Conservation (phyloP, 2,888 invertebrate genomes). For the Megastigmus dorsalis region DNA sequence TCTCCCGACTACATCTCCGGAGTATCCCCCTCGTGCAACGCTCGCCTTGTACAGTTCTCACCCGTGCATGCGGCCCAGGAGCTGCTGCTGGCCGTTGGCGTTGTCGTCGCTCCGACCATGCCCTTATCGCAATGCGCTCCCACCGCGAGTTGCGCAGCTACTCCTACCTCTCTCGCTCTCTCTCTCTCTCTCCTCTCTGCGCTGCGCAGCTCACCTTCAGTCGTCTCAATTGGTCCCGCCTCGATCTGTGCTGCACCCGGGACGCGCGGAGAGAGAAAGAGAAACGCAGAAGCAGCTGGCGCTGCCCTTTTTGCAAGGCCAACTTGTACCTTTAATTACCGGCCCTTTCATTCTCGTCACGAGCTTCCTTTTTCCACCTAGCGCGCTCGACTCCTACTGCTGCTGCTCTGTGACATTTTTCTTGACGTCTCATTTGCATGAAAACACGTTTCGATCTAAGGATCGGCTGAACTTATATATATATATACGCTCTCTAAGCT, state of each 20-base stretch:
- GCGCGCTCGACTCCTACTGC: too few species aligned
- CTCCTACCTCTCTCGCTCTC: conserved; percentile 53
- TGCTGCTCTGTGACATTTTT: background rate
- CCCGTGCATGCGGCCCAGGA: too few species aligned
- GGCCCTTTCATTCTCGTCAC: background rate
- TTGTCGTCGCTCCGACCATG: too few species aligned
- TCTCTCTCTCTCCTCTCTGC: conserved; percentile 28
- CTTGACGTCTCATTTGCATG: conserved; percentile 18
- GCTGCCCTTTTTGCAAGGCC: background rate
- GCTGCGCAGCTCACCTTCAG: conserved; percentile 15
- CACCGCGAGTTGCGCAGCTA: conserved; percentile 61
- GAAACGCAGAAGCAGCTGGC: conserved; percentile 1
- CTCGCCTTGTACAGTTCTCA: too few species aligned
- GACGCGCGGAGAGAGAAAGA: conserved; percentile 6
- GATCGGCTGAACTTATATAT: too few species aligned
- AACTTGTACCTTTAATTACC: conserved; percentile 45
- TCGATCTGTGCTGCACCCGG: background rate
- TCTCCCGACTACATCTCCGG: too few species aligned
- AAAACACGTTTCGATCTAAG: background rate
- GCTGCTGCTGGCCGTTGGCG: too few species aligned
- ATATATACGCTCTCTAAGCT: too few species aligned
- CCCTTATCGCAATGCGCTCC: conserved; percentile 20
- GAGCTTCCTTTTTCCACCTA: background rate
- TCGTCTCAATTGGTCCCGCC: conserved; percentile 25
- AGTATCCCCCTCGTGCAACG: too few species aligned